A percentile compares a stretch with the other conserved stretches of the same genome.
Evolutionary conservation across 2,888 invertebrate species (phyloP).

Genomic region (Epirrita christyi): DNA sequence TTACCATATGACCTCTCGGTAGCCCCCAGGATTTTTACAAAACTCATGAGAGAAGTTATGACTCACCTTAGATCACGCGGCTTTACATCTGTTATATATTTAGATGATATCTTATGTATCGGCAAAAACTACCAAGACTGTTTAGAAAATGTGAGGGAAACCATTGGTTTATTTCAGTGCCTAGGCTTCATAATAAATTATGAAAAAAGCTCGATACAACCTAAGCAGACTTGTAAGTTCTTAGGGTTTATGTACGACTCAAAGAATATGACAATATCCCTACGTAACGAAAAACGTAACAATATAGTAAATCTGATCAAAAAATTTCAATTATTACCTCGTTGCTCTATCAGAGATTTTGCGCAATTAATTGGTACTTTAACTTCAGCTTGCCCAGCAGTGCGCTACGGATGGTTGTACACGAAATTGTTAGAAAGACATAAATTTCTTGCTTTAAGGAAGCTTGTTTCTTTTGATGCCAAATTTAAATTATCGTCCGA

Average conservation of each 20-base stretch:
- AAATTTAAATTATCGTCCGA: not conserved
- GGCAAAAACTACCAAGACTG: not conserved
- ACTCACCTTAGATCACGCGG: not conserved
- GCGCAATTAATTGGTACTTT: not conserved
- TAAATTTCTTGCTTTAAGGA: not conserved
- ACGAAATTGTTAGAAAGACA: not conserved
- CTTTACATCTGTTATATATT: not conserved
- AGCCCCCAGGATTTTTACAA: not conserved
- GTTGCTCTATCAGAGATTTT: too few species aligned
- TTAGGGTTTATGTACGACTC: too few species aligned
- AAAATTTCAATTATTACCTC: too few species aligned
- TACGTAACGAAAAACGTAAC: too few species aligned
- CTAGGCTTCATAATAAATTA: too few species aligned
- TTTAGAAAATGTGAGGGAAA: too few species aligned
- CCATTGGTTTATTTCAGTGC: too few species aligned
- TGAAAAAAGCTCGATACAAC: too few species aligned
- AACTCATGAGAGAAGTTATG: not conserved
- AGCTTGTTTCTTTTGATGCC: too few species aligned
- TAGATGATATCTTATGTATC: conserved; percentile 2
- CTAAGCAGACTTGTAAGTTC: too few species aligned
- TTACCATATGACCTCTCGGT: not conserved
- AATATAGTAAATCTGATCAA: too few species aligned
- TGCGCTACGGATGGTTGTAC: not conserved
- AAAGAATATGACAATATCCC: too few species aligned
- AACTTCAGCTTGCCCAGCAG: not conserved